Evolutionary conservation across 2,797 vertebrate genomes (phyloP).

Genomic region (Falco columbarius): DNA sequence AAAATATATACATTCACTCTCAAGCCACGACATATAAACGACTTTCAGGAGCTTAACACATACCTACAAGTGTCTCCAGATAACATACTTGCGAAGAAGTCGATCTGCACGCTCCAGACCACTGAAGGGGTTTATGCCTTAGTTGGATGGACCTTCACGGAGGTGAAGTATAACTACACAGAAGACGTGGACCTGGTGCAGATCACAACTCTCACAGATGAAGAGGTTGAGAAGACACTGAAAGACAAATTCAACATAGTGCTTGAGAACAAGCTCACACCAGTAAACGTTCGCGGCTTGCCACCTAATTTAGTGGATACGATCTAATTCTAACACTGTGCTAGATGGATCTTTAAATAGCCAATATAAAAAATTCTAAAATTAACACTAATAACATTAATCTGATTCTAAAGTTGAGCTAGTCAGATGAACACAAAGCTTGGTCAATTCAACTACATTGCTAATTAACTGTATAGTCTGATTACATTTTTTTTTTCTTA

Average conservation of each 20-base stretch:
- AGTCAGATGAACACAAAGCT: not conserved
- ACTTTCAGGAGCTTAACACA: slow-evolving; percentile 73
- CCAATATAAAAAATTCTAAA: not conserved
- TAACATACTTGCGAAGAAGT: slow-evolving; percentile 82
- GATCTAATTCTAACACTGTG: not conserved
- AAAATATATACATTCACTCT: slow-evolving; percentile 81
- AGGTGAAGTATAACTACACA: slow-evolving; percentile 79
- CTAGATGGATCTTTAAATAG: not conserved
- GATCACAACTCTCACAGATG: slow-evolving; percentile 77
- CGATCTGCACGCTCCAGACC: slow-evolving; percentile 86
- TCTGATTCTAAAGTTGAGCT: not conserved
- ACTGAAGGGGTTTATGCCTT: slow-evolving; percentile 77
- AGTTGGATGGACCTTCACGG: slow-evolving; percentile 83
- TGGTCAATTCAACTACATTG: not conserved
- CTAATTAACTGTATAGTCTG: not conserved
- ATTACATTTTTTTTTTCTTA: not conserved
- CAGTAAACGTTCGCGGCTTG: slow-evolving; percentile 62
- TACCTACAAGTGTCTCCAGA: slow-evolving; percentile 77
- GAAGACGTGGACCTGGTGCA: slow-evolving; percentile 80
- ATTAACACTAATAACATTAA: not conserved
- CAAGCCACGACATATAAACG: slow-evolving; percentile 59
- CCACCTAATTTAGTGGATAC: slow-evolving; percentile 59
- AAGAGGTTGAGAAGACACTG: slow-evolving; percentile 81
- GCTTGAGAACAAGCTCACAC: slow-evolving; percentile 78
- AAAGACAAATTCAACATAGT: slow-evolving; percentile 80